Percentiles rank a stretch among this genome's conserved stretches.
Evolutionary conservation across 2,797 vertebrate genomes (phyloP).

Genomic region (Vespertilio murinus): DNA sequence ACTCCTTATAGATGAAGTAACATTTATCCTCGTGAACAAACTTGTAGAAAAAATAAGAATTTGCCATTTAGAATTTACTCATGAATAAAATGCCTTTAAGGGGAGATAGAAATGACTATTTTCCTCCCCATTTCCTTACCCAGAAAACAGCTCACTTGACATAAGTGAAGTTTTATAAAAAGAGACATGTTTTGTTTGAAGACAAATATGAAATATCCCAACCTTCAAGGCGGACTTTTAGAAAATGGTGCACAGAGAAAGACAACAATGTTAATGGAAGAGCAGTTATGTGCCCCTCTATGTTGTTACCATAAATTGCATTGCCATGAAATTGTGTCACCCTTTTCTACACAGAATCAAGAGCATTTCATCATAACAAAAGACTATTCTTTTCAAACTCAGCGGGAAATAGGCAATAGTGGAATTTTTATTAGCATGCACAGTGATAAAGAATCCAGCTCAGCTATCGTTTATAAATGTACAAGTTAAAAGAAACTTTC

Average conservation of each 20-base stretch:
- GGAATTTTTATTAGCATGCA: conserved; percentile 58
- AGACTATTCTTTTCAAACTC: conserved; percentile 64
- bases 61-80: conserved; percentile 64
- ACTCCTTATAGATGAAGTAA: conserved; percentile 46
- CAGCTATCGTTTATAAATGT: conserved; percentile 38
- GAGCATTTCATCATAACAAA: conserved; percentile 75
- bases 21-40: conserved; percentile 67
- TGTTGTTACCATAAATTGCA: conserved; percentile 67
- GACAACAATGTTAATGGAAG: conserved; percentile 67
- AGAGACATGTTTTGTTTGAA: conserved; percentile 72
- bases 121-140: conserved; percentile 56
- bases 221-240: conserved; percentile 60
- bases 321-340: conserved; percentile 27
- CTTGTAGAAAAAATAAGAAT: conserved; percentile 61
- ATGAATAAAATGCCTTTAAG: conserved; percentile 71
- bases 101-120: conserved; percentile 61
- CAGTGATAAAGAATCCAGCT: conserved; percentile 55
- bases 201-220: conserved; percentile 68
- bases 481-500: conserved; percentile 64
- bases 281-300: conserved; percentile 57
- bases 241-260: conserved; percentile 47
- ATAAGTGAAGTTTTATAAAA: conserved; percentile 66
- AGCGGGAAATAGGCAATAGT: conserved; percentile 48
- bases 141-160: conserved; percentile 65
- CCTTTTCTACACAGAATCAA: conserved; percentile 58